Evolutionary conservation across 1,140 invertebrate species (phyloP).

Genomic region (Planococcus citri): DNA sequence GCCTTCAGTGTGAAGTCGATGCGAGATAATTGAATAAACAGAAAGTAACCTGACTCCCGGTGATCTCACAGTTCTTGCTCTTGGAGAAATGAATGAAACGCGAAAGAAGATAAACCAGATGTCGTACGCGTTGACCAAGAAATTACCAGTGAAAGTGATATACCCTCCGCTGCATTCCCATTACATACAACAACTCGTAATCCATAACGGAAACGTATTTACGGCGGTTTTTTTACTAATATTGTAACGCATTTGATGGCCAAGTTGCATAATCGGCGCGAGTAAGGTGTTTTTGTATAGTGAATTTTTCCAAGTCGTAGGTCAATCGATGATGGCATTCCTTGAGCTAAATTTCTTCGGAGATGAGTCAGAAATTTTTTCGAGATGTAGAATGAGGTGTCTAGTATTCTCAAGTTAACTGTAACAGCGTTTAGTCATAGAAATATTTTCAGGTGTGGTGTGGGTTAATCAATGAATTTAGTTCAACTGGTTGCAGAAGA

Average conservation of each 20-base stretch:
- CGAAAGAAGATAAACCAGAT: constrained; percentile 2
- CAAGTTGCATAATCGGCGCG: neutral
- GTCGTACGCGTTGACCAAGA: constrained; percentile 4
- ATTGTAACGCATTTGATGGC: neutral
- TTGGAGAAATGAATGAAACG: constrained; percentile 15
- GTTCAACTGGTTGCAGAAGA: no score
- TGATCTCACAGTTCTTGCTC: neutral
- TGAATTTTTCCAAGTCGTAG: neutral
- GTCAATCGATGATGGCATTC: no score
- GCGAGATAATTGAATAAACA: constrained; percentile 16
- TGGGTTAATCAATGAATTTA: no score
- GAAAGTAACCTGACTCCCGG: constrained; percentile 5
- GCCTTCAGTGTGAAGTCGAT: constrained; percentile 7
- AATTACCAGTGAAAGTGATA: constrained; percentile 18
- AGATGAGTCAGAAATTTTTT: no score
- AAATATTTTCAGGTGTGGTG: no score
- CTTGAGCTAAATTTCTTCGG: no score
- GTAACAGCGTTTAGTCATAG: no score
- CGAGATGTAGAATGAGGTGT: no score
- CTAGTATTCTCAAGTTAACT: no score
- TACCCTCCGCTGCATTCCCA: constrained; percentile 4
- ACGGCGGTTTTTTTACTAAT: constrained; percentile 7
- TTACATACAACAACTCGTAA: neutral
- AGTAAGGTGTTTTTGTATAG: neutral
- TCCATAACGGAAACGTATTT: constrained; percentile 1